Base-by-base conservation (phyloP, 2,888 invertebrate species). In the Panorpa germanica region DNA sequence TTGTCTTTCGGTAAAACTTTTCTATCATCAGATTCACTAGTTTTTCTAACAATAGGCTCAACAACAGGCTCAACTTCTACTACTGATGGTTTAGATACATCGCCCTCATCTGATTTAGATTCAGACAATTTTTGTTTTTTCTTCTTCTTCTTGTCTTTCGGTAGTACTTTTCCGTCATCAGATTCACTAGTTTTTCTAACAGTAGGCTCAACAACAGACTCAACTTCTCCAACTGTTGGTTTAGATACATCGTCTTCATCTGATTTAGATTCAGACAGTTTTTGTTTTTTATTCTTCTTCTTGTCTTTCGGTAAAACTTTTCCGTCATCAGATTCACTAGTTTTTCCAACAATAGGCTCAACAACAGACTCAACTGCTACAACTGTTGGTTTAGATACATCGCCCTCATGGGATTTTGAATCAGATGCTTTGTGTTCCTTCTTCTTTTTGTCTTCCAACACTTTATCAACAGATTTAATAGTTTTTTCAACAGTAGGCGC, bases 11-110 rank as follows among this genome's bases (percentile, higher is more conserved):
- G 16, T 31, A 59, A 59, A 16, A 53, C 39, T 18, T 59, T 39
- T 54, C 59, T 54, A 48, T 59, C 59, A 38, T 60, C 59, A 21
- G 59, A 59, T 50, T 59, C 59, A 40, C 56, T 48, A 45, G 58
- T 59, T 31, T 59, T 46, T 37, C 57, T 59, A 25, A 59, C 59
- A 54, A 59, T 58, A 51, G 59, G 56, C 40, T 49, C 50, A 42
- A 59, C 59, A 29, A 59, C 49, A 2, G 57, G 57, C 34, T 52
- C 50, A 38, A 59, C 57, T 32, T 54, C 57, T 13, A 49, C 45
- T 34, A 55, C 47, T 34, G 46, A 49, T 28, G 23, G 12, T 17
- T 32, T 24, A 12, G 45, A 40, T 34, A 49, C 48, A 16, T 44
- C 41, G 14, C 51, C 12, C 24, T 30, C 55, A 33, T 46, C 46